Percentiles rank a stretch among this genome's conserved stretches.
Conservation (phyloP, 2,797 vertebrate species). For the Danio albolineatus region DNA sequence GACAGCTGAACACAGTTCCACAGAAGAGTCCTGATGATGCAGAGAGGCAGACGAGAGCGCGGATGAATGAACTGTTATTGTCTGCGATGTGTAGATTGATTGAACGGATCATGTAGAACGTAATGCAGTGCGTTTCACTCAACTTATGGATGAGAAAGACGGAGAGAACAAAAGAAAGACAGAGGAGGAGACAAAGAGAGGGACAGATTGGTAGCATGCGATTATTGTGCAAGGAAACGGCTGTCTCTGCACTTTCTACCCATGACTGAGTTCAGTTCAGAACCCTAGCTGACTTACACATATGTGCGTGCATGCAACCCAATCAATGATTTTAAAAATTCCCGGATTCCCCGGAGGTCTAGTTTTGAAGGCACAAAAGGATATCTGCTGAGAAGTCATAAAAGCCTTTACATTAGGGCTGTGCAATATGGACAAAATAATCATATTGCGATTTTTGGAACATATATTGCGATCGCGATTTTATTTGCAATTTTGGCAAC, state of each 20-base stretch:
- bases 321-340: background rate
- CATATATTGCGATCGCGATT: no score
- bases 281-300: constrained; percentile 36
- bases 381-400: background rate
- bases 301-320: constrained; percentile 28
- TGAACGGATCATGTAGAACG: constrained; percentile 37
- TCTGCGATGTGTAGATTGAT: constrained; percentile 29
- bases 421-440: no score
- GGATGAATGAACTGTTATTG: constrained; percentile 41
- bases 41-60: background rate
- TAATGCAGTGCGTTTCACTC: constrained; percentile 13
- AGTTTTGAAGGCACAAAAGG: background rate
- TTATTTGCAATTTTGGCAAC: no score
- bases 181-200: constrained; percentile 3
- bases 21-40: background rate
- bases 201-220: constrained; percentile 39
- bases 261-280: constrained; percentile 39
- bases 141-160: constrained; percentile 19
- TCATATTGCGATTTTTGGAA: no score
- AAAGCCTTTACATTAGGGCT: background rate
- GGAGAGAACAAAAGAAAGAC: constrained; percentile 26
- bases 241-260: constrained; percentile 49
- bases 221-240: constrained; percentile 44
- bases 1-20: constrained; percentile 4
- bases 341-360: background rate